Conservation (phyloP, 2,113 vertebrate species). For the Pelobates fuscus region DNA sequence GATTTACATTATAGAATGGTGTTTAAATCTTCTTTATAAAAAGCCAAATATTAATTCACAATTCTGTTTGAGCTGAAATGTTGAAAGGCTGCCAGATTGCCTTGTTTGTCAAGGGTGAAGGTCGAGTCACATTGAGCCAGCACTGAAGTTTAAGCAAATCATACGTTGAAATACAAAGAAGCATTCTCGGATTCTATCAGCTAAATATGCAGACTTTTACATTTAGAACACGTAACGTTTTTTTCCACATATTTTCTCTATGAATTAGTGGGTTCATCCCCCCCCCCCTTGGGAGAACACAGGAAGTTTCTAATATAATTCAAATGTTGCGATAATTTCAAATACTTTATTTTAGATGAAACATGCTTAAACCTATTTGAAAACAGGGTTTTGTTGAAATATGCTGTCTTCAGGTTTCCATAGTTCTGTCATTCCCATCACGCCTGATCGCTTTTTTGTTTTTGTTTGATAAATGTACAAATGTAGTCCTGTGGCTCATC, state of each 20-base stretch:
- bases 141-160: slow-evolving; percentile 8
- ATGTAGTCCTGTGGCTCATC: slow-evolving; percentile 33
- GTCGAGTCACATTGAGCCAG: neutral
- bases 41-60: no score
- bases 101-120: slow-evolving; percentile 24
- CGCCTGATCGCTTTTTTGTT: slow-evolving; percentile 27
- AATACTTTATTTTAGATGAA: neutral
- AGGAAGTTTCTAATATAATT: slow-evolving; percentile 36
- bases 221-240: slow-evolving; percentile 5
- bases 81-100: slow-evolving; percentile 1
- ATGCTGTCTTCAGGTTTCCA: slow-evolving; percentile 17
- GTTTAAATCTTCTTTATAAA: no score
- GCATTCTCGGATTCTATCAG: slow-evolving; percentile 26
- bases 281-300: neutral
- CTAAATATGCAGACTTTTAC: slow-evolving; percentile 15
- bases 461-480: slow-evolving; percentile 13
- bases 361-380: slow-evolving; percentile 3
- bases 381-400: slow-evolving; percentile 5
- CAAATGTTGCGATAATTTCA: slow-evolving; percentile 23
- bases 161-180: slow-evolving; percentile 9
- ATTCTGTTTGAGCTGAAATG: neutral
- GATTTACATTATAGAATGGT: no score
- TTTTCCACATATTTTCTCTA: neutral
- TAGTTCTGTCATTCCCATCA: slow-evolving; percentile 24
- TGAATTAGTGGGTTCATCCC: neutral